These are phyloP conservation scores for Garrulus glandarius DNA, from an alignment of 2,797 vertebrate species.

Conservation along the genomic window DNA sequence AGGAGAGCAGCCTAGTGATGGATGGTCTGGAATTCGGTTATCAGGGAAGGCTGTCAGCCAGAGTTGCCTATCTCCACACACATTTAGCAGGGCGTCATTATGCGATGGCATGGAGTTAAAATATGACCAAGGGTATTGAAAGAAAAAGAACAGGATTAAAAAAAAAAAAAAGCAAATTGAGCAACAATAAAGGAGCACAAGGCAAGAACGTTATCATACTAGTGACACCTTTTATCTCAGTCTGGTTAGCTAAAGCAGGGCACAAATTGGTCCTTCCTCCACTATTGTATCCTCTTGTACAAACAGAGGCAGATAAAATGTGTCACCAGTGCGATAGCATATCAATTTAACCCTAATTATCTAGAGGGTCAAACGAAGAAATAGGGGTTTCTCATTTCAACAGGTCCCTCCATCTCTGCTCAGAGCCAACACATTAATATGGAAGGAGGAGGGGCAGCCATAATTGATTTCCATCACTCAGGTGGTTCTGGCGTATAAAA, in stretches of 20 bases:
- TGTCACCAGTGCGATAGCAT: conserved; percentile 77
- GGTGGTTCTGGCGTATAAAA: conserved; percentile 75
- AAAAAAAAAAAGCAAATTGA: conserved; percentile 75
- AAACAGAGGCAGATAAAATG: conserved; percentile 82
- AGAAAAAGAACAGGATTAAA: conserved; percentile 73
- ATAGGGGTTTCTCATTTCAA: conserved; percentile 81
- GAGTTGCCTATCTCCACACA: conserved; percentile 80
- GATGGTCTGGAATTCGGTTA: conserved; percentile 82
- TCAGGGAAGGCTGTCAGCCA: conserved; percentile 80
- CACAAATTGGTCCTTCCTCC: conserved; percentile 81
- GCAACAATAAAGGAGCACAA: conserved; percentile 77
- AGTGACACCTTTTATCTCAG: conserved; percentile 82
- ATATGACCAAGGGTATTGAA: conserved; percentile 79
- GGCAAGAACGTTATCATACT: conserved; percentile 76
- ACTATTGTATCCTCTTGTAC: conserved; percentile 80
- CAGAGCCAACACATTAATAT: conserved; percentile 52
- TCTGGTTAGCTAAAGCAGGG: conserved; percentile 66
- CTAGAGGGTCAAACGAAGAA: conserved; percentile 79
- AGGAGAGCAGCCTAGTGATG: conserved; percentile 77
- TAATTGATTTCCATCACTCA: conserved; percentile 80
- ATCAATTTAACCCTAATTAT: conserved; percentile 86
- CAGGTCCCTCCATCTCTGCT: conserved; percentile 76
- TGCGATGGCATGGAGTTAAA: conserved; percentile 80
- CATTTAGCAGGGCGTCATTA: conserved; percentile 81
- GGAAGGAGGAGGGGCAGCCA: conserved; percentile 51